Percentiles rank a stretch among this genome's conserved stretches.
Evolutionary conservation across 2,888 invertebrate species (phyloP).

Genomic region (Thecophora atra): DNA sequence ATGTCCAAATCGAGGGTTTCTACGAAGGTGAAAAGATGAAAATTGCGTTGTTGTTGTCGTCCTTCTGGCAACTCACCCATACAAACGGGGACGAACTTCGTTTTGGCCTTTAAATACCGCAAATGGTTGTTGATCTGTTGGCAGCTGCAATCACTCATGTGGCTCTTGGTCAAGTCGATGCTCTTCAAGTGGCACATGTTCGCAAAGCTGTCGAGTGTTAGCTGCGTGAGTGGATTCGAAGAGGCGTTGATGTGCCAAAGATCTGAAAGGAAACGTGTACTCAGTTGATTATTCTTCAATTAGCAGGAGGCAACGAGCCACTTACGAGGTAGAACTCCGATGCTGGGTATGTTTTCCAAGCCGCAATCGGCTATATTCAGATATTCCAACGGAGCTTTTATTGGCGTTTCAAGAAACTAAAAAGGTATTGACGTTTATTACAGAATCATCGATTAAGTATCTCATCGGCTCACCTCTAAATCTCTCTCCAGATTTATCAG

Average conservation of each 20-base stretch:
- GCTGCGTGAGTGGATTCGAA: conserved; percentile 68
- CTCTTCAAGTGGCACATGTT: conserved; percentile 71
- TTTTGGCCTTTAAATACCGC: conserved; percentile 53
- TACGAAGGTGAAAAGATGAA: conserved; percentile 45
- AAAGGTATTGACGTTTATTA: too few species aligned
- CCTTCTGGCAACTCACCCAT: conserved; percentile 52
- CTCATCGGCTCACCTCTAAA: conserved; percentile 48
- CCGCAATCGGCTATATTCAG: conserved; percentile 72
- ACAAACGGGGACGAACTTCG: conserved; percentile 59
- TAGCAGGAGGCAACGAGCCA: conserved; percentile 22
- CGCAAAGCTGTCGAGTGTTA: conserved; percentile 69
- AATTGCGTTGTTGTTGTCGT: not conserved
- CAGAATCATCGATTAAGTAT: not conserved
- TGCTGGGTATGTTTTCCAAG: conserved; percentile 70
- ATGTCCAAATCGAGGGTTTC: conserved; percentile 51
- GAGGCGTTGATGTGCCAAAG: conserved; percentile 73
- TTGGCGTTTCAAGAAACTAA: conserved; percentile 66
- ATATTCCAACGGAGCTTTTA: conserved; percentile 70
- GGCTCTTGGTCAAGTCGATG: conserved; percentile 68
- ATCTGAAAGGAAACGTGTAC: conserved; percentile 53
- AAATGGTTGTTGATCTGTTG: conserved; percentile 60
- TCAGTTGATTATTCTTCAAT: not conserved
- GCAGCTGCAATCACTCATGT: conserved; percentile 57
- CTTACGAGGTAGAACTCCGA: conserved; percentile 70
- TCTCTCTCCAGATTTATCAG: conserved; percentile 56